Evolutionary conservation across 23 tunicate species (phyloP).

Genomic region (Halocynthia roretzi): DNA sequence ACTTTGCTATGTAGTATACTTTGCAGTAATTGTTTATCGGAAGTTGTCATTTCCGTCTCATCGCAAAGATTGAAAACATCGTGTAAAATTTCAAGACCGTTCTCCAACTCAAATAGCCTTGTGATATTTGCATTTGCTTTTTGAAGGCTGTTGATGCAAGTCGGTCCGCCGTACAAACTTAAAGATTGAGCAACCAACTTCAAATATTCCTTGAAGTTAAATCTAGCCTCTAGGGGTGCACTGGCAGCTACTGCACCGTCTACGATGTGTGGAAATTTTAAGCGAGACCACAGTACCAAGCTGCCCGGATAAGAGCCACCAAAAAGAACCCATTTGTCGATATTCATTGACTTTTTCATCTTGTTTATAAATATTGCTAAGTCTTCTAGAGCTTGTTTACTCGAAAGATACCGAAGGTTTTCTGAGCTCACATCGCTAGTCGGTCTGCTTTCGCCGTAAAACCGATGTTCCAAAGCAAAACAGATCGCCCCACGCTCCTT

Average conservation of each 20-base stretch:
- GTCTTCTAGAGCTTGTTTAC: constrained; percentile 76
- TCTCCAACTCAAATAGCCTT: constrained; percentile 8
- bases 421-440: constrained; percentile 37
- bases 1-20: constrained; percentile 25
- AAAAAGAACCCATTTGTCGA: constrained; percentile 60
- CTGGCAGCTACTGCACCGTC: constrained; percentile 59
- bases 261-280: constrained; percentile 72
- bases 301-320: constrained; percentile 82
- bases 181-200: constrained; percentile 15
- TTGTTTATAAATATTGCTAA: constrained; percentile 43
- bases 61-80: constrained; percentile 33
- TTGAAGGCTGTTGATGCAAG: constrained; percentile 21
- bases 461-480: constrained; percentile 68
- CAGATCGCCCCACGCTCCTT: constrained; percentile 32
- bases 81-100: constrained; percentile 16
- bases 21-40: background rate
- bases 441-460: constrained; percentile 70
- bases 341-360: constrained; percentile 20
- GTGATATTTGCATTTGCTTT: constrained; percentile 20
- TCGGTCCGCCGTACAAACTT: constrained; percentile 22
- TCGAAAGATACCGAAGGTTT: constrained; percentile 42
- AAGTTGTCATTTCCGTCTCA: background rate
- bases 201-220: background rate
- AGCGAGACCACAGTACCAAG: constrained; percentile 58
- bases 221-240: constrained; percentile 48